phyloP scores from a whole-genome alignment of 2,888 invertebrate genomes.

The Agrilus mali region DNA sequence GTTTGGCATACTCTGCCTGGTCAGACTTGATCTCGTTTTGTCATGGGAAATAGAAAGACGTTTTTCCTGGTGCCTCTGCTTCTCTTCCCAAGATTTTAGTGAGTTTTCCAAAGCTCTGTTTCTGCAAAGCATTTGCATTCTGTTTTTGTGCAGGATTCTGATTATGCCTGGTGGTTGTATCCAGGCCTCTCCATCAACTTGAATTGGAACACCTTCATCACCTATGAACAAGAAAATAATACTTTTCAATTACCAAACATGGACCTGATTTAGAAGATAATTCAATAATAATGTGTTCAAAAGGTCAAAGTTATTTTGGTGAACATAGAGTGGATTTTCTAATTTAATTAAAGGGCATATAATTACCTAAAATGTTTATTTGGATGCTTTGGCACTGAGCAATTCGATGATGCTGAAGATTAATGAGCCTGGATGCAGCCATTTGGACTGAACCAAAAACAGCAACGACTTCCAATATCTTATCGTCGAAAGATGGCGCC shows the following conservation, averaged over 20 bases:
- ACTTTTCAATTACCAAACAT: too few species aligned
- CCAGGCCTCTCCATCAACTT: slow-evolving; percentile 98
- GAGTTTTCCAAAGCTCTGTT: slow-evolving; percentile 86
- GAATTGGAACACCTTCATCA: slow-evolving; percentile 85
- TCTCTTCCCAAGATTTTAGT: slow-evolving; percentile 77
- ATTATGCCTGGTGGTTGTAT: slow-evolving; percentile 94
- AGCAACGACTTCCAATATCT: slow-evolving; percentile 92
- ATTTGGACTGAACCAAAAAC: slow-evolving; percentile 96
- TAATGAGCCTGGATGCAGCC: slow-evolving; percentile 90
- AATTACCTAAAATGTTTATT: slow-evolving; percentile 77
- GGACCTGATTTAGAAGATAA: too few species aligned
- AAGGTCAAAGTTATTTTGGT: too few species aligned
- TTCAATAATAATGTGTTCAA: too few species aligned
- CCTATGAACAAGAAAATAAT: slow-evolving; percentile 30
- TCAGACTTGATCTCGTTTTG: slow-evolving; percentile 28
- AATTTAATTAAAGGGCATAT: not conserved
- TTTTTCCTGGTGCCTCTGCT: slow-evolving; percentile 49
- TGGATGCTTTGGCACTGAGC: slow-evolving; percentile 94
- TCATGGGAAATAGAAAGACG: slow-evolving; percentile 31
- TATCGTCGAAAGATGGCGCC: slow-evolving; percentile 91
- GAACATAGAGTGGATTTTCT: not conserved
- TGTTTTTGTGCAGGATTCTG: slow-evolving; percentile 89
- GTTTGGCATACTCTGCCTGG: slow-evolving; percentile 32
- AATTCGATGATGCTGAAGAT: slow-evolving; percentile 92
- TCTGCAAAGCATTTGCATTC: slow-evolving; percentile 91